phyloP scores from a whole-genome alignment of 2,113 vertebrate species.

The Sminthopsis crassicaudata region DNA sequence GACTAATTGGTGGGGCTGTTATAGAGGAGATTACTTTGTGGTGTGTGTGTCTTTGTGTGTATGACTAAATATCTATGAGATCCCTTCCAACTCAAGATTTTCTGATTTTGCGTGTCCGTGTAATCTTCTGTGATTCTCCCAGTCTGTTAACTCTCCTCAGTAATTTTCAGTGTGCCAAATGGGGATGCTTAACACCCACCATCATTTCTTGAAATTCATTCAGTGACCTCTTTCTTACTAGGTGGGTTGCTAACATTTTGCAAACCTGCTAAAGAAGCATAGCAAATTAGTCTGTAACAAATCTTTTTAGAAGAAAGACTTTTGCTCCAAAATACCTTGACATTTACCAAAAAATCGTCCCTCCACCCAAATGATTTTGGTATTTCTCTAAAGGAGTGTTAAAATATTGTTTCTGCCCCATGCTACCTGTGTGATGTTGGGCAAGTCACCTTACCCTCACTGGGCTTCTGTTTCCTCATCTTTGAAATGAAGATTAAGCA shows the following conservation, averaged over 20 bases:
- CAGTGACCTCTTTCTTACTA: neutral
- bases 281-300: neutral
- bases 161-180: neutral
- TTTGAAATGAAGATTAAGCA: neutral
- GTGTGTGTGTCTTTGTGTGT: too few relatives aligned
- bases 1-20: too few relatives aligned
- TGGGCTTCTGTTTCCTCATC: neutral
- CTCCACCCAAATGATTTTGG: too few relatives aligned
- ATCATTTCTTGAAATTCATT: neutral
- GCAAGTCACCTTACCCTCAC: neutral
- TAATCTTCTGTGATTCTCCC: too few relatives aligned
- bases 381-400: neutral
- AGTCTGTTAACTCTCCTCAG: neutral
- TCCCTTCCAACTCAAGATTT: too few relatives aligned
- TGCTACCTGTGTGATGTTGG: neutral
- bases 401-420: neutral
- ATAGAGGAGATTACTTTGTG: too few relatives aligned
- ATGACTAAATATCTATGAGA: too few relatives aligned
- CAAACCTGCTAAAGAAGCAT: neutral
- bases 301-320: neutral
- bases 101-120: too few relatives aligned
- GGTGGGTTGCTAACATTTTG: neutral
- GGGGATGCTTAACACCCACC: neutral
- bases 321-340: neutral
- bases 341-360: neutral